Percentiles rank a stretch among this genome's conserved stretches.
Conservation (phyloP, 2,888 invertebrate species). For the Embidobia sp. region DNA sequence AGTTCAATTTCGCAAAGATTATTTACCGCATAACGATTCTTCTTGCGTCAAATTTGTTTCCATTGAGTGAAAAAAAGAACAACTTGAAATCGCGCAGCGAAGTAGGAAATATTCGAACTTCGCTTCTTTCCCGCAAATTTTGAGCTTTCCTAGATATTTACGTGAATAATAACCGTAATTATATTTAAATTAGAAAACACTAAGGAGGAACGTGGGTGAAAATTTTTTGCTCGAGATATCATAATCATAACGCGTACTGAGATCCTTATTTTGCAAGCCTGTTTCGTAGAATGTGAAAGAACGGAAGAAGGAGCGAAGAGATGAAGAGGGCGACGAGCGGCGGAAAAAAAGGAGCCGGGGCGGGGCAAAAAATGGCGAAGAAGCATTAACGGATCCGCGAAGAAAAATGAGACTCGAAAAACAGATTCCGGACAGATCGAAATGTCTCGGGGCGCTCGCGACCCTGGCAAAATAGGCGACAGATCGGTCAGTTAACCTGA, state of each 20-base stretch:
- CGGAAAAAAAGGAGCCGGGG: constrained; percentile 9
- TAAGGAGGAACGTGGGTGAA: constrained; percentile 1
- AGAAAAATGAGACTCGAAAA: constrained; percentile 54
- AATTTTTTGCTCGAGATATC: constrained; percentile 29
- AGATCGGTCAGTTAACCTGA: constrained; percentile 65
- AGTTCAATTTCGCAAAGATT: too few species aligned
- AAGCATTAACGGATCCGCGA: constrained; percentile 43
- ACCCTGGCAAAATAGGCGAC: constrained; percentile 58
- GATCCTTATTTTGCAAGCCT: constrained; percentile 42
- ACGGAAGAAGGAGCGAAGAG: constrained; percentile 10
- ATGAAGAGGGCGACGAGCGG: constrained; percentile 12
- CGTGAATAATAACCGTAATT: not conserved
- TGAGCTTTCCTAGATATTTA: too few species aligned
- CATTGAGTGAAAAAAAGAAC: too few species aligned
- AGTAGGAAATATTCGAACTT: too few species aligned
- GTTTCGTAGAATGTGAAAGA: constrained; percentile 16
- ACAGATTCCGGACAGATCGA: constrained; percentile 60
- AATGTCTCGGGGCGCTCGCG: constrained; percentile 51
- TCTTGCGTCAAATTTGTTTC: too few species aligned
- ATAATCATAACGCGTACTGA: constrained; percentile 43
- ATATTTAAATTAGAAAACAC: constrained; percentile 6
- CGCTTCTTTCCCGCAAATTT: too few species aligned
- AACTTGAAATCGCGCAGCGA: too few species aligned
- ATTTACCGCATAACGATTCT: too few species aligned
- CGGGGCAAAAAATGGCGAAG: constrained; percentile 31